Evolutionary conservation across 2,113 vertebrate species (phyloP).

Genomic region (Chamaea fasciata): DNA sequence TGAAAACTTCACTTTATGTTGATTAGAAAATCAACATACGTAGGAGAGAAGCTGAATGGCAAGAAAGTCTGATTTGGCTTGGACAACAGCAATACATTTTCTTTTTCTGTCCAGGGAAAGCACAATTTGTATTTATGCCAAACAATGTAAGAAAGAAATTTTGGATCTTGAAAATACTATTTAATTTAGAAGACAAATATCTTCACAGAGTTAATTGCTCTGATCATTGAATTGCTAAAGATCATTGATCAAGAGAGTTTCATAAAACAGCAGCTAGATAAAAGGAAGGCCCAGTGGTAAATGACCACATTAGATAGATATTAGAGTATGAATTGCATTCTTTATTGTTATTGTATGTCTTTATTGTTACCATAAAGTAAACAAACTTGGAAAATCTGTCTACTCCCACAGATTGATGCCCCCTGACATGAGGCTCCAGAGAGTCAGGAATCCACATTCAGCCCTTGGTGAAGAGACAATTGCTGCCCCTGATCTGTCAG

Average conservation of each 20-base stretch:
- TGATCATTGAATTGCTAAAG: background rate
- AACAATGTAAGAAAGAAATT: constrained; percentile 9
- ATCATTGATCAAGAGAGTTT: constrained; percentile 43
- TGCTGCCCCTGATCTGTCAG: background rate
- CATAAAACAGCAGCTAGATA: constrained; percentile 48
- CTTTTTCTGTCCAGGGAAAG: background rate
- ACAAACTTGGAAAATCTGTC: background rate
- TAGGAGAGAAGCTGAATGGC: background rate
- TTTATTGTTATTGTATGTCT: background rate
- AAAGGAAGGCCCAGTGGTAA: constrained; percentile 44
- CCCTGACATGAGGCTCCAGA: background rate
- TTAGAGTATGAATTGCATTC: constrained; percentile 28
- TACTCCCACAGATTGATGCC: background rate
- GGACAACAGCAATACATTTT: background rate
- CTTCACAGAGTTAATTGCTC: constrained; percentile 37
- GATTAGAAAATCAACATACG: background rate
- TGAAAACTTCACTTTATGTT: background rate
- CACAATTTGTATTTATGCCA: background rate
- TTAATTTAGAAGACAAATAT: constrained; percentile 30
- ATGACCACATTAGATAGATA: constrained; percentile 29
- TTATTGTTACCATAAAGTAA: constrained; percentile 7
- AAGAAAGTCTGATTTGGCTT: background rate
- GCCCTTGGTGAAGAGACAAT: background rate
- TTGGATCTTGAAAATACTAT: background rate
- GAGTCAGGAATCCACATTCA: background rate